Conservation (phyloP, 2,113 vertebrate species). For the Austrofundulus limnaeus region DNA sequence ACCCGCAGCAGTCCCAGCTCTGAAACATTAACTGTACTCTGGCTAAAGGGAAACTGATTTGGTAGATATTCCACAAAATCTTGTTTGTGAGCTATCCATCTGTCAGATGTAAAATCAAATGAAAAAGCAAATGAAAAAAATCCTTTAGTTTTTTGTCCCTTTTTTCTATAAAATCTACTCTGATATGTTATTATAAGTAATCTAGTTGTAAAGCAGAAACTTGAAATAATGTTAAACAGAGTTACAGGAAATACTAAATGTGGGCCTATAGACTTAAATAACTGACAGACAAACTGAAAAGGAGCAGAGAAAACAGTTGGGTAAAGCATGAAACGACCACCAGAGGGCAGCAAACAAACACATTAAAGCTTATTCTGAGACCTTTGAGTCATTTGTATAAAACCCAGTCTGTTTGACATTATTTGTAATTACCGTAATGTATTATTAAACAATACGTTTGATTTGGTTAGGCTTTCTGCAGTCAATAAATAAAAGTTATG, state of each 20-base stretch:
- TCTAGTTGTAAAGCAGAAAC: constrained; percentile 64
- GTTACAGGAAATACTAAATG: constrained; percentile 68
- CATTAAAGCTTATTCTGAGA: no score
- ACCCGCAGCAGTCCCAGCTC: constrained; percentile 62
- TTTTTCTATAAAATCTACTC: constrained; percentile 59
- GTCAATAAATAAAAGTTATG: neutral
- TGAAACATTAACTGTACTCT: constrained; percentile 78
- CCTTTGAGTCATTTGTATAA: no score
- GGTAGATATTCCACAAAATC: constrained; percentile 75
- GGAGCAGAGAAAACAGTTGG: constrained; percentile 10
- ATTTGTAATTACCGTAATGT: no score
- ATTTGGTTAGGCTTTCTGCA: neutral
- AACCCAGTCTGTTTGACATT: no score
- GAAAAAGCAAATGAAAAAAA: constrained; percentile 36
- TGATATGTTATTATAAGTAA: constrained; percentile 63
- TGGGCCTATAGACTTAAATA: constrained; percentile 44
- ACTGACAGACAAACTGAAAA: constrained; percentile 19
- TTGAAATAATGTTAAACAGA: constrained; percentile 73
- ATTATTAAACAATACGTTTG: no score
- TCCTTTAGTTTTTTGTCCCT: constrained; percentile 58
- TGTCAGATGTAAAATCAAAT: constrained; percentile 59
- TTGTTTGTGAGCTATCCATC: constrained; percentile 73
- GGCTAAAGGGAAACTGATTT: constrained; percentile 75
- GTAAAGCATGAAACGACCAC: constrained; percentile 51
- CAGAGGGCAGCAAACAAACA: constrained; percentile 55